phyloP scores from a whole-genome alignment of 2,888 invertebrate species.

The Chaetogeoica ovagalla region DNA sequence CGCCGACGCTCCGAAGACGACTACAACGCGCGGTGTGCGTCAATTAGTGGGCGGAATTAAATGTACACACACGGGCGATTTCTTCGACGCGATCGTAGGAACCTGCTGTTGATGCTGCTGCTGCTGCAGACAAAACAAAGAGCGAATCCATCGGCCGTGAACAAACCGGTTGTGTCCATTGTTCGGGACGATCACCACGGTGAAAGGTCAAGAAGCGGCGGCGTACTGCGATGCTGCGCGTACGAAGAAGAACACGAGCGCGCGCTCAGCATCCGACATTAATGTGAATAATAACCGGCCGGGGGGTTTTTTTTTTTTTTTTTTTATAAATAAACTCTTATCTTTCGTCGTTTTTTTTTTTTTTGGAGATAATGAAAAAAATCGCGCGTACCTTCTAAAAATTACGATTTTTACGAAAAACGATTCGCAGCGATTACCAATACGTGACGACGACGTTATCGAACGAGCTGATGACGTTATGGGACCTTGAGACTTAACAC shows the following conservation, averaged over 20 bases:
- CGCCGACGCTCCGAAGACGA: not conserved
- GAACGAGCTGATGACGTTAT: too few species aligned
- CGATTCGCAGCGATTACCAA: too few species aligned
- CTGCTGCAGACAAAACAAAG: constrained; percentile 39
- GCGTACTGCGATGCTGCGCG: constrained; percentile 7
- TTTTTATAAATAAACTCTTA: too few species aligned
- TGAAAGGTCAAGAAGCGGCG: constrained; percentile 47
- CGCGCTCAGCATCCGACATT: constrained; percentile 32
- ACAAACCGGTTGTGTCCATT: constrained; percentile 51
- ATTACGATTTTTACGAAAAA: too few species aligned
- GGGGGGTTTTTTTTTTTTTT: too few species aligned
- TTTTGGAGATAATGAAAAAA: too few species aligned
- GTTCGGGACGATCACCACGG: constrained; percentile 36
- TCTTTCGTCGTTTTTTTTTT: too few species aligned
- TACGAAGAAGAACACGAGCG: not conserved
- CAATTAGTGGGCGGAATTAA: constrained; percentile 49
- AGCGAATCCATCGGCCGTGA: constrained; percentile 52
- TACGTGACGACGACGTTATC: too few species aligned
- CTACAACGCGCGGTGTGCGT: not conserved
- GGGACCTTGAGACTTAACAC: too few species aligned
- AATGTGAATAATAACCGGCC: not conserved
- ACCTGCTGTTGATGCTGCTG: not conserved
- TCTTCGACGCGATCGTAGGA: constrained; percentile 21
- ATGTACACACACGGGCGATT: constrained; percentile 40
- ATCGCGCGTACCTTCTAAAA: too few species aligned